phyloP scores from a whole-genome alignment of 2,888 invertebrate genomes.

The Phymatocera aterrima region DNA sequence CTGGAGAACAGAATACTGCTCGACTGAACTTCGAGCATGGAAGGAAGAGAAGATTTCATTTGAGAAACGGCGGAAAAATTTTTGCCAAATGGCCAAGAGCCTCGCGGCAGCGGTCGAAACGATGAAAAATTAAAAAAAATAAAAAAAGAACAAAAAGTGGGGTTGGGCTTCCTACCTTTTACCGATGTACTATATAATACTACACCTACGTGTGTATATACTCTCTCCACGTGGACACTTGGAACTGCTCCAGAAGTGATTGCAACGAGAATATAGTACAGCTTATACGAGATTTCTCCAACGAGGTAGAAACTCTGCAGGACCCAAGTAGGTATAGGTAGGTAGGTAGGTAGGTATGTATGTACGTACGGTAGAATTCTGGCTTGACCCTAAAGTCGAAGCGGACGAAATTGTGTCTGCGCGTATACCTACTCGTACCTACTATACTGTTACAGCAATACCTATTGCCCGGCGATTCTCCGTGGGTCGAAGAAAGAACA shows the following conservation, averaged over 20 bases:
- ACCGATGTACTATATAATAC: not conserved
- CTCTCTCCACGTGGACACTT: slow-evolving; percentile 20
- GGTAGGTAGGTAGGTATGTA: too few species aligned
- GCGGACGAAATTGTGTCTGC: not conserved
- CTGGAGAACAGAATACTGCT: not conserved
- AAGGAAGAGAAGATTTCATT: not conserved
- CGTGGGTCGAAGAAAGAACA: too few species aligned
- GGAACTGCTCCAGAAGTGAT: slow-evolving; percentile 38
- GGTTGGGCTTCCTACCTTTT: not conserved
- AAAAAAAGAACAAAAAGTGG: not conserved
- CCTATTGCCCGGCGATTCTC: too few species aligned
- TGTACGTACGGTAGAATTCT: too few species aligned
- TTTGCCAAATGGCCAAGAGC: not conserved
- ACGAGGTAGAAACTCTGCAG: not conserved
- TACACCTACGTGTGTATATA: too few species aligned
- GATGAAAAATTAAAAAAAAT: not conserved
- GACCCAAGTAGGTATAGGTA: too few species aligned
- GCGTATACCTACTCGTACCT: not conserved
- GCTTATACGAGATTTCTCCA: slow-evolving; percentile 10
- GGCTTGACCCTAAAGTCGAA: slow-evolving; percentile 14
- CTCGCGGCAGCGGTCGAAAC: not conserved
- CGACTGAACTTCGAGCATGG: not conserved
- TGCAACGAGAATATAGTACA: slow-evolving; percentile 30
- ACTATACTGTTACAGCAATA: not conserved
- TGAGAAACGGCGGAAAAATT: not conserved